Percentiles rank a stretch among this genome's conserved stretches.
Conservation (phyloP, 1,140 invertebrate genomes). For the Cydia pomonella region DNA sequence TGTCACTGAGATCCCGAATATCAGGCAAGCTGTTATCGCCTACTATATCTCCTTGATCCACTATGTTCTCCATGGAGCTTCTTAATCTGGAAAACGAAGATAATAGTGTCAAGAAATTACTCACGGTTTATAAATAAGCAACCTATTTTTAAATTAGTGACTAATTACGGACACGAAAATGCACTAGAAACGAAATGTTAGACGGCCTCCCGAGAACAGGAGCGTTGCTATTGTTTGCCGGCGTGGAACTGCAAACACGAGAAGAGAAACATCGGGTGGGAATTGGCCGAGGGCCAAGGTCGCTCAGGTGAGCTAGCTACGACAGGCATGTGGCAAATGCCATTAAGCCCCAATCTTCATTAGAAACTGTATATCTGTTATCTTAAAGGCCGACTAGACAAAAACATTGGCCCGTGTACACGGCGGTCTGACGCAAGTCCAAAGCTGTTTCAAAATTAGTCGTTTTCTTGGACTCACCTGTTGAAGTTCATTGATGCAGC, state of each 20-base stretch:
- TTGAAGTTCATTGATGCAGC: conserved; percentile 79
- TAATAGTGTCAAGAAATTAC: neutral
- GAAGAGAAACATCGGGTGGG: conserved; percentile 64
- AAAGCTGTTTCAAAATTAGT: neutral
- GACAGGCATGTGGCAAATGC: conserved; percentile 47
- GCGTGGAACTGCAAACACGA: conserved; percentile 71
- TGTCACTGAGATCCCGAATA: conserved; percentile 80
- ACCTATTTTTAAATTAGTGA: neutral
- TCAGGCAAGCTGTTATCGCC: conserved; percentile 70
- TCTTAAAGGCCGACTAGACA: conserved; percentile 61
- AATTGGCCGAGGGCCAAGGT: conserved; percentile 74
- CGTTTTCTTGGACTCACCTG: conserved; percentile 62
- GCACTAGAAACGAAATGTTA: conserved; percentile 33
- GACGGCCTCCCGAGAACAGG: conserved; percentile 48
- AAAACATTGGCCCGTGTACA: conserved; percentile 45
- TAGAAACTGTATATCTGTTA: conserved; percentile 53
- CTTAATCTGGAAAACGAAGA: conserved; percentile 76
- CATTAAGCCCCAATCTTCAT: conserved; percentile 45
- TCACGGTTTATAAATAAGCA: conserved; percentile 20
- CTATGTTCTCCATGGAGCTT: conserved; percentile 85
- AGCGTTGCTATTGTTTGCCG: conserved; percentile 75
- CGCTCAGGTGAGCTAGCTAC: conserved; percentile 72
- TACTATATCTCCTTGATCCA: conserved; percentile 79
- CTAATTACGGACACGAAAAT: conserved; percentile 26
- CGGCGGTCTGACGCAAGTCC: conserved; percentile 8